These are phyloP conservation scores for Microdon myrmicae DNA, from an alignment of 2,888 invertebrate species.

Conservation along the genomic window DNA sequence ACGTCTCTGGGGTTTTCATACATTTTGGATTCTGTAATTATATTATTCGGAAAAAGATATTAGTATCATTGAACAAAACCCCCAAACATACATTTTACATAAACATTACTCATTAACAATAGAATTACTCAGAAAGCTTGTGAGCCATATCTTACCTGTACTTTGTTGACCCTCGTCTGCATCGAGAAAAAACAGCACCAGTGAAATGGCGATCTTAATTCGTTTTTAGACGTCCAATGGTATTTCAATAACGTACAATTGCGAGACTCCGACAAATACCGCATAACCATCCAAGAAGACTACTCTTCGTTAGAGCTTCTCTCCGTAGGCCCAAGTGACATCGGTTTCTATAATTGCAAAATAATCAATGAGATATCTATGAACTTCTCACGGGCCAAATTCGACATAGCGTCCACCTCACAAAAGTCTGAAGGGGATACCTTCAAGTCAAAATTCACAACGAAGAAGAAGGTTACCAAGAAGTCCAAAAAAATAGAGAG, in stretches of 20 bases:
- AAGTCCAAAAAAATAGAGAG: slow-evolving; percentile 54
- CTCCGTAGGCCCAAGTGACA: slow-evolving; percentile 73
- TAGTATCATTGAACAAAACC: background rate
- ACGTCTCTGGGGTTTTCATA: too few relatives aligned
- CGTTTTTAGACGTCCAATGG: slow-evolving; percentile 81
- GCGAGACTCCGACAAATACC: slow-evolving; percentile 77
- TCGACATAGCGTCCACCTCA: slow-evolving; percentile 73
- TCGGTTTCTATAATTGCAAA: slow-evolving; percentile 84
- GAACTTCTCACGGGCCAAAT: slow-evolving; percentile 80
- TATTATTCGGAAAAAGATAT: background rate
- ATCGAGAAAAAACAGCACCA: background rate
- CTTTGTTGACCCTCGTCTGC: background rate
- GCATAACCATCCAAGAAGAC: slow-evolving; percentile 77
- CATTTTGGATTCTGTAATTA: too few relatives aligned
- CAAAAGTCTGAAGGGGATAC: slow-evolving; percentile 65
- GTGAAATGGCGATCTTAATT: slow-evolving; percentile 26
- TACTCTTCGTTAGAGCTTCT: slow-evolving; percentile 77
- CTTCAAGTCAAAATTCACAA: slow-evolving; percentile 65
- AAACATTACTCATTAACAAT: too few relatives aligned
- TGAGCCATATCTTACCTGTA: slow-evolving; percentile 8
- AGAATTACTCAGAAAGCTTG: too few relatives aligned
- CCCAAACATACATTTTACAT: background rate
- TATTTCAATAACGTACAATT: slow-evolving; percentile 84
- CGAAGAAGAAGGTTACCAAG: slow-evolving; percentile 66
- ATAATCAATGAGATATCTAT: slow-evolving; percentile 87